phyloP scores from a whole-genome alignment of 2,113 vertebrate genomes.

The Bucco capensis region DNA sequence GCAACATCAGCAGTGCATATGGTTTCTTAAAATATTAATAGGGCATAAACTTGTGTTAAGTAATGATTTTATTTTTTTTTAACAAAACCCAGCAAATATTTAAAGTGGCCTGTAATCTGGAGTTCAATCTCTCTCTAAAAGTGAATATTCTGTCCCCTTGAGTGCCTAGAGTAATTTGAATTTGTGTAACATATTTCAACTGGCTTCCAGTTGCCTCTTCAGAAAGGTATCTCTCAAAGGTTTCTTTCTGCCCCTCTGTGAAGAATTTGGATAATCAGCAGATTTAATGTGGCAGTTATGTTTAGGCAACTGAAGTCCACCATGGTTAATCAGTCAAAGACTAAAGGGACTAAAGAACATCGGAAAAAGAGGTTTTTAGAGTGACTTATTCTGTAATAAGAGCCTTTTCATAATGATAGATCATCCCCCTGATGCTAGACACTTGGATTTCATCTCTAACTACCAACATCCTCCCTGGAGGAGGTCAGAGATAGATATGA shows the following conservation, averaged over 20 bases:
- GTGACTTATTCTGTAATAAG: not conserved
- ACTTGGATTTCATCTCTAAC: not conserved
- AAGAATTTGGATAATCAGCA: not conserved
- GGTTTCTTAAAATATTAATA: not conserved
- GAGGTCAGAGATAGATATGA: not conserved
- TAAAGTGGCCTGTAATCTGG: not conserved
- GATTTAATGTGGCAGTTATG: not conserved
- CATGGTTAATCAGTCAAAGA: not conserved
- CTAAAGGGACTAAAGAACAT: not conserved
- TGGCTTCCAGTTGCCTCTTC: not conserved
- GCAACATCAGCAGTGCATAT: not conserved
- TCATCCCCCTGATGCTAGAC: not conserved
- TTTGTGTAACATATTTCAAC: not conserved
- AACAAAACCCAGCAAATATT: too few species aligned
- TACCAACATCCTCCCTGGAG: not conserved
- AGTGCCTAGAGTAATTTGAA: not conserved
- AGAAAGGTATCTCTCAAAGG: not conserved
- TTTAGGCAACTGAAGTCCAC: not conserved
- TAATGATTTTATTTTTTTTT: too few species aligned
- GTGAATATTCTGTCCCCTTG: not conserved
- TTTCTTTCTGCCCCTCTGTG: not conserved
- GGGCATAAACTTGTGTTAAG: not conserved
- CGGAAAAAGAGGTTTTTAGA: not conserved
- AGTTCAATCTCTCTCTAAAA: not conserved
- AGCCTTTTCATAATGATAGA: not conserved